These are phyloP conservation scores for Orbicella faveolata DNA, from an alignment of 64 coral and sea anemone genomes.

Conservation along the genomic window DNA sequence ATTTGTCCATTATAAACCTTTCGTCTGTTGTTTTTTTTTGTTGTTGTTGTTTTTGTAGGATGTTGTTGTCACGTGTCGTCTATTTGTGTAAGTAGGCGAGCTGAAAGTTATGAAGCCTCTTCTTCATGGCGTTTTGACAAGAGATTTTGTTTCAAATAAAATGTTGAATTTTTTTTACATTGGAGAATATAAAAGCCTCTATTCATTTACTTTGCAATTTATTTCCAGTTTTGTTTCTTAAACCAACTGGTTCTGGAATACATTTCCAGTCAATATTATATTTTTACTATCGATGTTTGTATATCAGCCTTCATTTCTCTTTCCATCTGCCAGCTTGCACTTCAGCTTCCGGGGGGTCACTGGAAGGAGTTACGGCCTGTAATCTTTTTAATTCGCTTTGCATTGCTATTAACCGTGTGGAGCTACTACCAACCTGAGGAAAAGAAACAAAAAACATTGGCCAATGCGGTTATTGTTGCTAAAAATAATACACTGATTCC, in stretches of 20 bases:
- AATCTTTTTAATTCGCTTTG: constrained; percentile 29
- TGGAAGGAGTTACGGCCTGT: constrained; percentile 23
- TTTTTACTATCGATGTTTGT: background rate
- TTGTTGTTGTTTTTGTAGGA: too few species aligned
- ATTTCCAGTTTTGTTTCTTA: background rate
- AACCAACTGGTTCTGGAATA: background rate
- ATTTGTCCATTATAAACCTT: too few species aligned
- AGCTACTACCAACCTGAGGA: background rate
- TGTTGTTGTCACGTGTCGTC: too few species aligned
- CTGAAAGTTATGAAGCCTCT: background rate
- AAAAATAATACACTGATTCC: too few species aligned
- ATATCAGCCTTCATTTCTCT: background rate
- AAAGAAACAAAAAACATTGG: background rate
- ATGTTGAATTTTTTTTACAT: background rate
- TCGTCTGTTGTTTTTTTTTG: too few species aligned
- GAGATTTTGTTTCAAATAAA: background rate
- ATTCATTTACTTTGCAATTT: background rate
- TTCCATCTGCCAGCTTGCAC: constrained; percentile 5
- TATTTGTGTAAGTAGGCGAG: too few species aligned
- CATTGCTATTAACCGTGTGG: background rate
- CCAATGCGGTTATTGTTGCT: background rate
- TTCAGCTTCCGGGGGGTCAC: constrained; percentile 20
- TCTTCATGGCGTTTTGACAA: background rate
- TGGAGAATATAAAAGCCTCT: background rate
- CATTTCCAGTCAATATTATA: background rate